These are phyloP conservation scores for Sisor rabdophorus DNA, from an alignment of 2,113 vertebrate species.

Conservation along the genomic window DNA sequence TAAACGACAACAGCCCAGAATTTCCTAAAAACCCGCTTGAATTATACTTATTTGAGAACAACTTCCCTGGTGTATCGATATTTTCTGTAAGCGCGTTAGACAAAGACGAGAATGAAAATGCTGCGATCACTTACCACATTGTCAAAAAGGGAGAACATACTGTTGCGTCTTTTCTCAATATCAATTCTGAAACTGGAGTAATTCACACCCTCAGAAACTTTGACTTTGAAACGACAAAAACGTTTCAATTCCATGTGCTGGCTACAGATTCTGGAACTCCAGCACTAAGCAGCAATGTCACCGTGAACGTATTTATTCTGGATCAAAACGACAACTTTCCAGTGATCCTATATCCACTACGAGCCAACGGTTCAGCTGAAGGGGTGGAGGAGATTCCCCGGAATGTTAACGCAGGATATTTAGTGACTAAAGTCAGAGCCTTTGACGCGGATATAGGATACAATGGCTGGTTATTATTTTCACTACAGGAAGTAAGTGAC, in stretches of 20 bases:
- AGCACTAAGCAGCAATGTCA: conserved; percentile 46
- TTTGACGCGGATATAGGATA: conserved; percentile 59
- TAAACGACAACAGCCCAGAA: conserved; percentile 65
- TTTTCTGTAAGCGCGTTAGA: conserved; percentile 58
- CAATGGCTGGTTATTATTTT: conserved; percentile 57
- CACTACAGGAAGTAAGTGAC: conserved; percentile 52
- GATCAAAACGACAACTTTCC: conserved; percentile 60
- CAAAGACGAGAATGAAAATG: conserved; percentile 61
- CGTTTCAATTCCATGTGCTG: conserved; percentile 44
- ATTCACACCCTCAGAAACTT: conserved; percentile 50
- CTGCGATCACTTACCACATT: conserved; percentile 56
- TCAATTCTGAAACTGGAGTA: conserved; percentile 59
- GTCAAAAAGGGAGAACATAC: conserved; percentile 27
- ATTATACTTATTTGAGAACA: conserved; percentile 64
- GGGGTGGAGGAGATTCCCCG: conserved; percentile 50
- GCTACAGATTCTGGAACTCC: conserved; percentile 54
- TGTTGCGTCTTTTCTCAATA: conserved; percentile 49
- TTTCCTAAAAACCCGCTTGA: conserved; percentile 55
- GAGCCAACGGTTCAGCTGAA: conserved; percentile 48
- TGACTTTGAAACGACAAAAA: conserved; percentile 54
- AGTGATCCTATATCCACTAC: conserved; percentile 52
- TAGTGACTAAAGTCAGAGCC: conserved; percentile 55
- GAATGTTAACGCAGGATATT: conserved; percentile 51
- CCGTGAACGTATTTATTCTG: conserved; percentile 57
- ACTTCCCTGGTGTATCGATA: conserved; percentile 52